These are phyloP conservation scores for Pitta sordida DNA, from an alignment of 2,113 vertebrate species.

Conservation along the genomic window DNA sequence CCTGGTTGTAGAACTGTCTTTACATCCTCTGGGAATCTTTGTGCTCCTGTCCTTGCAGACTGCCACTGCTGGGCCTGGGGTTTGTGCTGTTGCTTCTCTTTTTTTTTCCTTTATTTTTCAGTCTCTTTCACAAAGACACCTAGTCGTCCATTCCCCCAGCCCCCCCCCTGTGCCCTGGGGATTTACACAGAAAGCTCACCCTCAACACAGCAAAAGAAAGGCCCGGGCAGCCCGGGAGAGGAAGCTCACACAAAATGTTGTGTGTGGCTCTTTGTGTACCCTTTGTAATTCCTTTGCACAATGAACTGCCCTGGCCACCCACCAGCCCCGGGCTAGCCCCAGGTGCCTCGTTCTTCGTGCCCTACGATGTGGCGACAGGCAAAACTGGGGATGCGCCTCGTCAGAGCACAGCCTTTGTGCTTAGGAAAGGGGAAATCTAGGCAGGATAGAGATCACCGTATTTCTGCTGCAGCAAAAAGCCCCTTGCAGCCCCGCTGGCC, in stretches of 20 bases:
- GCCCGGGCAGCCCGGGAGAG: neutral
- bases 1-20: neutral
- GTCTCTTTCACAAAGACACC: slow-evolving; percentile 51
- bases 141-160: neutral
- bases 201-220: slow-evolving; percentile 26
- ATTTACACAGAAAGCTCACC: slow-evolving; percentile 46
- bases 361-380: neutral
- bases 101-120: neutral
- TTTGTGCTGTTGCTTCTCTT: neutral
- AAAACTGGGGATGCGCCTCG: neutral
- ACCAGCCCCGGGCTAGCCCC: neutral
- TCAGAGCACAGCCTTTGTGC: neutral
- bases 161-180: neutral
- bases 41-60: neutral
- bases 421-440: neutral
- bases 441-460: neutral
- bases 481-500: neutral
- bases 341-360: neutral
- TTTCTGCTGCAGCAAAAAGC: neutral
- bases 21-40: neutral
- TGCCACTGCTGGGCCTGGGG: neutral
- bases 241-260: slow-evolving; percentile 47
- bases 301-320: slow-evolving; percentile 32
- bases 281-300: slow-evolving; percentile 60
- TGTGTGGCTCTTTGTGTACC: slow-evolving; percentile 52